Evolutionary conservation across 2,797 vertebrate genomes (phyloP).

Genomic region (Cottoperca gobio): DNA sequence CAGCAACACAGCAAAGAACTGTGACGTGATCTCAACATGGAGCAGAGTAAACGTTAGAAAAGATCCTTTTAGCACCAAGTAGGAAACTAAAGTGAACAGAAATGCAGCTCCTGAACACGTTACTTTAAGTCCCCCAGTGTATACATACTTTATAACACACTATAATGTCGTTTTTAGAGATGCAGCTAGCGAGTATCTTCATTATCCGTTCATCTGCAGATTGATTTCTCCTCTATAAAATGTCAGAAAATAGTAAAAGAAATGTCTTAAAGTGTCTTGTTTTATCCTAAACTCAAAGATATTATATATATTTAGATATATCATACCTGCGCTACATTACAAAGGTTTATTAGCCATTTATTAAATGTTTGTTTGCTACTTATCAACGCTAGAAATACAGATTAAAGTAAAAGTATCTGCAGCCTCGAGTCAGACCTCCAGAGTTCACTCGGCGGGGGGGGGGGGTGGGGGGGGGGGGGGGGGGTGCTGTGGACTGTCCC

Average conservation of each 20-base stretch:
- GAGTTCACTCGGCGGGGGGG: slow-evolving; percentile 36
- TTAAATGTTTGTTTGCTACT: background rate
- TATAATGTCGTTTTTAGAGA: background rate
- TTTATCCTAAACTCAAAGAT: too few relatives aligned
- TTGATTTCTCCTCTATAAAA: too few relatives aligned
- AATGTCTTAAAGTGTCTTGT: too few relatives aligned
- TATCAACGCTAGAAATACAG: background rate
- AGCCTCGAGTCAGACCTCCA: slow-evolving; percentile 24
- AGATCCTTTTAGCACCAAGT: background rate
- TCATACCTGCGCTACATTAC: too few relatives aligned
- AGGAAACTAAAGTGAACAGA: background rate
- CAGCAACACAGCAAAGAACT: slow-evolving; percentile 2
- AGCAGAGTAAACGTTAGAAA: too few relatives aligned
- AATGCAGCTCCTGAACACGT: background rate
- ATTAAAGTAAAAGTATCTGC: background rate
- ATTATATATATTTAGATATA: too few relatives aligned
- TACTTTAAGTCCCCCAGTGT: background rate
- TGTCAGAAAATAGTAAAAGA: too few relatives aligned
- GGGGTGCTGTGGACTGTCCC: slow-evolving; percentile 63
- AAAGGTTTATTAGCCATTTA: background rate
- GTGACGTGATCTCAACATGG: too few relatives aligned
- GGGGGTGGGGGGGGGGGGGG: too few relatives aligned
- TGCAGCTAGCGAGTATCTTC: too few relatives aligned
- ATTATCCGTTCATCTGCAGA: too few relatives aligned
- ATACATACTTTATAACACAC: background rate